Base-by-base conservation (phyloP, 2,113 vertebrate species). In the Prolemur simus region DNA sequence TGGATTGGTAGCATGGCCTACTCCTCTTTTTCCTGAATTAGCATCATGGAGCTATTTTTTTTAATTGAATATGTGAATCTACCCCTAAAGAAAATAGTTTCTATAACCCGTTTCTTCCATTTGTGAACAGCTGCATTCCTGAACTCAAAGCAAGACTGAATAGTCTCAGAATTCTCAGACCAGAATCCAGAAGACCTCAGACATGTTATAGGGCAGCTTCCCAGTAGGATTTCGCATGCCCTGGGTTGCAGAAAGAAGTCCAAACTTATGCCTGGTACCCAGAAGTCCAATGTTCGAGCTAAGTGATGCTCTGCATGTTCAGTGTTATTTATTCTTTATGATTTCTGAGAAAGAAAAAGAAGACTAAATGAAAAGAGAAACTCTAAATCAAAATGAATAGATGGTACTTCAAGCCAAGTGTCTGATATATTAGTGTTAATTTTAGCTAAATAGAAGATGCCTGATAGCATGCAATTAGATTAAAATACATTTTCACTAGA, bases 401-500 rank as follows among this genome's bases (percentile, higher is more conserved):
- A 78, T 76, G 8, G 37, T 37, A 89, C 77, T 88, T 89, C 58
- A 96, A 45, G 32, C 49, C 39, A 78, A 88, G 54, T 42, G 23
- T 71, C 82, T 95, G 25, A 27, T 78, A 68, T 78, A 63, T 87
- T 69, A 47, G 12, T 49, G 89, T 76, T 96, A 93, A 89, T 95
- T 96, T 93, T 89, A 80, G 45, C 10, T 83, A 80, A 96, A 84
- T 42, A 96, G 69, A 87, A 86, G 93, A 95, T 85, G 37, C 9
- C 32, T 85, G 87, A 91, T 52, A 56, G 6, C 32, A 87, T 63
- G 25, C 18, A 93, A 92, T 87, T 87, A 89, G 29, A 87, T 89
- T 93, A 96, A 95, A 97, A 93, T 91, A 39, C 10, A 74, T 91
- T 95, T 84, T 88, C 83, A 74, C n/a, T 63, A 78, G 11, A 89